phyloP scores from a whole-genome alignment of 35 echinoderm and acorn worm genomes.

The Ophiothrix spiculata region DNA sequence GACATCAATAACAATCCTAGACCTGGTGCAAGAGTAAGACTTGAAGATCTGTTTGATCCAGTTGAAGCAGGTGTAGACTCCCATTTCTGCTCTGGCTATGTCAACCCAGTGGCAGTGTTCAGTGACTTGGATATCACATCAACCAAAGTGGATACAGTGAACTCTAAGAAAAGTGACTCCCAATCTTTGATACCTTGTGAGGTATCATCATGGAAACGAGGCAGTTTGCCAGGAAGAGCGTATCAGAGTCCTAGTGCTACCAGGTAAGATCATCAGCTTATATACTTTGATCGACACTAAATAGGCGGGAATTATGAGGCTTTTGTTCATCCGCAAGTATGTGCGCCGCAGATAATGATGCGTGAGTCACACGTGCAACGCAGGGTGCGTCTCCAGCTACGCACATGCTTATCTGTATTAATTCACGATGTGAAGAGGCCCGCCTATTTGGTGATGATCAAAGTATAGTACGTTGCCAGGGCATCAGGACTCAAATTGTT shows the following conservation, averaged over 20 bases:
- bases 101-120: neutral
- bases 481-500: too few species aligned
- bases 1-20: neutral
- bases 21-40: neutral
- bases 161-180: neutral
- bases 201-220: neutral
- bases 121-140: neutral
- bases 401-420: too few species aligned
- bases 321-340: neutral
- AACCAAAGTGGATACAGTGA: neutral
- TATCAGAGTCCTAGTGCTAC: neutral
- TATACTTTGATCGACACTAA: neutral
- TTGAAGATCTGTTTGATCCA: neutral
- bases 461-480: too few species aligned
- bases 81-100: neutral
- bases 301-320: neutral
- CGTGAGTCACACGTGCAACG: too few species aligned
- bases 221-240: neutral
- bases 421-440: too few species aligned
- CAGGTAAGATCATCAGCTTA: neutral
- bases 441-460: too few species aligned
- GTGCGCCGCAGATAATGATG: neutral
- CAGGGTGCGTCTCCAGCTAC: too few species aligned
- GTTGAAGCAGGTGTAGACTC: neutral
- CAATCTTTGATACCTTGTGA: slow-evolving; percentile 1